Conservation (phyloP, 1,140 invertebrate genomes). For the Cydia pomonella region DNA sequence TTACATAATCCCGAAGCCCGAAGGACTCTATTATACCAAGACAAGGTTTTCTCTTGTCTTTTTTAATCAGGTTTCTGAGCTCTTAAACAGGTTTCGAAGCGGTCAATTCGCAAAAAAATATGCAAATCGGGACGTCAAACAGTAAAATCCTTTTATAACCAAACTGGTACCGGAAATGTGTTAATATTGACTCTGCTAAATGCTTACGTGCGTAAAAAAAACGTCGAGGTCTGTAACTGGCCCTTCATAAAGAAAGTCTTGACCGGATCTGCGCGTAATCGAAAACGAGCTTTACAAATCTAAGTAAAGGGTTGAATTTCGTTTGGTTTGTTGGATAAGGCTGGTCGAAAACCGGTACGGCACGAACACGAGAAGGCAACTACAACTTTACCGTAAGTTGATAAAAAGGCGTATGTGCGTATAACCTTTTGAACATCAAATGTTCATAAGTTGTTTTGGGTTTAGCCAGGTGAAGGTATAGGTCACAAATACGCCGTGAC, state of each 20-base stretch:
- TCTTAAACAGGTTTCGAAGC: not conserved
- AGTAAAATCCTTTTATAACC: constrained; percentile 16
- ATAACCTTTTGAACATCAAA: not conserved
- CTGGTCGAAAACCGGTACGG: constrained; percentile 63
- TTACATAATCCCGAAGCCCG: too few relatives aligned
- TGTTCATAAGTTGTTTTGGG: not conserved
- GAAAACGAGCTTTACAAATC: constrained; percentile 39
- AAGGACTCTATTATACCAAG: too few relatives aligned
- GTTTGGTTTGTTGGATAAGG: constrained; percentile 31
- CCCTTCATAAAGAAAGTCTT: constrained; percentile 43
- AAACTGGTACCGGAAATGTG: constrained; percentile 32
- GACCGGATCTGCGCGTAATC: constrained; percentile 24
- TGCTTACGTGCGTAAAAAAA: constrained; percentile 43
- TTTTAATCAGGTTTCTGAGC: not conserved
- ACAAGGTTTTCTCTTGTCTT: not conserved
- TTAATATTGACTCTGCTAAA: constrained; percentile 39
- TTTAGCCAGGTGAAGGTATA: constrained; percentile 32
- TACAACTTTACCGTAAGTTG: not conserved
- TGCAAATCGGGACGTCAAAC: constrained; percentile 19
- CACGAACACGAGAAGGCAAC: constrained; percentile 48
- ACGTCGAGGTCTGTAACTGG: constrained; percentile 37
- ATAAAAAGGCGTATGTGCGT: not conserved
- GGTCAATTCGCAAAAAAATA: constrained; percentile 16
- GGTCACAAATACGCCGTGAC: constrained; percentile 65
- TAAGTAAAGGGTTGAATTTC: constrained; percentile 43